These are phyloP conservation scores for Indicator indicator DNA, from an alignment of 2,113 vertebrate genomes.

Conservation along the genomic window DNA sequence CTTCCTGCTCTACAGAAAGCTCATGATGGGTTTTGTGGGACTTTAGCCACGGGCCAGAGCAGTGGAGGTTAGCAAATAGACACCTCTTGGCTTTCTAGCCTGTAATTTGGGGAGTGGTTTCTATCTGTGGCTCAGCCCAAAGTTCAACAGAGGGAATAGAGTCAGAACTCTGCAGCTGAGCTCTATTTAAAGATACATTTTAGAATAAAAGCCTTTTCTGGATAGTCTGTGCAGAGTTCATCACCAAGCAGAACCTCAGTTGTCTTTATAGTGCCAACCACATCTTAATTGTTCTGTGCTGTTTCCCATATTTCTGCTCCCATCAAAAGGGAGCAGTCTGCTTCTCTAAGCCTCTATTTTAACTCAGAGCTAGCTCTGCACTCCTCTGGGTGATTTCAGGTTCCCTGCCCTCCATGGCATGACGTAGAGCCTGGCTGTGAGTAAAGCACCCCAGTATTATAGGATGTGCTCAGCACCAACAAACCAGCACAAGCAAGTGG, in stretches of 20 bases:
- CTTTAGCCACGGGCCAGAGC: neutral
- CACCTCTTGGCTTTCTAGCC: conserved; percentile 34
- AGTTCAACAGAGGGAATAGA: neutral
- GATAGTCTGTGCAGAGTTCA: neutral
- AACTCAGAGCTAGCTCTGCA: neutral
- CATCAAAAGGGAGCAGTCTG: neutral
- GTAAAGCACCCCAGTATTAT: conserved; percentile 30
- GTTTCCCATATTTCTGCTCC: neutral
- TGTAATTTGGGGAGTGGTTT: neutral
- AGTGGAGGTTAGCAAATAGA: conserved; percentile 37
- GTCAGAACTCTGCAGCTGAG: neutral
- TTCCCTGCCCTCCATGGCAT: conserved; percentile 32
- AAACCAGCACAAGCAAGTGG: conserved; percentile 27
- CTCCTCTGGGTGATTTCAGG: conserved; percentile 49
- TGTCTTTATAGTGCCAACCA: neutral
- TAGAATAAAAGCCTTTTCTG: conserved; percentile 13
- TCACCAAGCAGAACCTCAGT: neutral
- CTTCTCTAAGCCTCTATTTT: neutral
- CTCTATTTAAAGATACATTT: neutral
- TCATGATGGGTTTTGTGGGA: neutral
- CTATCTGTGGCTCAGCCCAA: neutral
- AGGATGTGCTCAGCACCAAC: conserved; percentile 56
- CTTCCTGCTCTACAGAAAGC: neutral
- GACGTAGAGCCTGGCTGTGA: neutral
- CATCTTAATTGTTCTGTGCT: neutral